Conservation (phyloP, 64 coral and sea anemone genomes). For the Montipora foliosa region DNA sequence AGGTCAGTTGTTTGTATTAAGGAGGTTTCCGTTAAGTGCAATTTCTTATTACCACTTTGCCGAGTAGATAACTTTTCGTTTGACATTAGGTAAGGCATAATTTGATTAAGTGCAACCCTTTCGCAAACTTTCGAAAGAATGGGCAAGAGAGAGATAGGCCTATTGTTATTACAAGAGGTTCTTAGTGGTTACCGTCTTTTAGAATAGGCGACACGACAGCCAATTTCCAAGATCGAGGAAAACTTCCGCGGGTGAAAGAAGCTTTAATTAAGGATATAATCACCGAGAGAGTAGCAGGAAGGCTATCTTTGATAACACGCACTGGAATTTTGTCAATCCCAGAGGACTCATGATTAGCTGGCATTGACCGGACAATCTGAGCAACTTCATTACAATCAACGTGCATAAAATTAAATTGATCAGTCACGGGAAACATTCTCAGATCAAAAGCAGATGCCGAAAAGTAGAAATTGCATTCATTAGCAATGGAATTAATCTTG, state of each 20-base stretch:
- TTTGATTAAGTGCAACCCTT: conserved; percentile 30
- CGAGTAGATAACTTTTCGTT: not conserved
- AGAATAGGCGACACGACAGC: conserved; percentile 37
- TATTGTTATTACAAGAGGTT: not conserved
- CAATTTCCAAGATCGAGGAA: conserved; percentile 53
- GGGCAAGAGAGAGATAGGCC: conserved; percentile 43
- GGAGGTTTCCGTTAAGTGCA: not conserved
- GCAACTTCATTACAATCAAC: not conserved
- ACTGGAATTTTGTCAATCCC: not conserved
- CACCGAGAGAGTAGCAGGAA: conserved; percentile 43
- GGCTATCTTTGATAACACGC: conserved; percentile 43
- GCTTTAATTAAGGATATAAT: conserved; percentile 54
- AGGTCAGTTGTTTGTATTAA: not conserved
- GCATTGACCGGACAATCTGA: not conserved
- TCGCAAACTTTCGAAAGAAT: conserved; percentile 47
- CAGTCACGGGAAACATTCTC: not conserved
- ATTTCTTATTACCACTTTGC: conserved; percentile 42
- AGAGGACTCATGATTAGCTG: not conserved
- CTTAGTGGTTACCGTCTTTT: conserved; percentile 39
- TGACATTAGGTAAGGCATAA: conserved; percentile 32
- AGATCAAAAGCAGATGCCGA: no score
- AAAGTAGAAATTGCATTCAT: no score
- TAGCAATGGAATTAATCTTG: no score
- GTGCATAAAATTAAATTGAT: not conserved
- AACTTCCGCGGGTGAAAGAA: conserved; percentile 40